Evolutionary conservation across 30 jellyfish, hydroid and myxozoan genomes (phyloP), one percentile per base, ranked within the genome.

Genomic region (Aurelia aurita complex sp. Pacific): DNA sequence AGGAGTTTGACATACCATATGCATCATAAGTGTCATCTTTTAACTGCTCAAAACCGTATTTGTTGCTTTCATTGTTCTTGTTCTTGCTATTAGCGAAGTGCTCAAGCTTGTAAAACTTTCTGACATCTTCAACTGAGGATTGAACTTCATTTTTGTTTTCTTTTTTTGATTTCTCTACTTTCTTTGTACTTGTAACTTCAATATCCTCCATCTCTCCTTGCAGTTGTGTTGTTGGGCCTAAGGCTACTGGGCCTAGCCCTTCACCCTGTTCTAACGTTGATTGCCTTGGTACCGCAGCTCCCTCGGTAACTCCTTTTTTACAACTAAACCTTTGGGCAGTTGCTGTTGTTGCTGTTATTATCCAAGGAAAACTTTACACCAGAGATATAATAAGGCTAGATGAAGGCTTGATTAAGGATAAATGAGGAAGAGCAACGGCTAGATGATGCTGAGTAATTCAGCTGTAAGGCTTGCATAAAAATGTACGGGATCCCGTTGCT

Each of bases 11-110:
- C 68, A 59, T 59, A 8, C 68, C 7, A 59, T 59, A 59, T 8
- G 68, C 68, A 59, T 59, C 68, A 59, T 59, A 59, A 13, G 68
- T 59, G 68, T 59, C 68, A 59, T 59, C 68, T 59, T 59, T 59
- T 59, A 59, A 8, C 7, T 2, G 13, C 68, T 59, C 68, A 59
- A 59, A 59, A 59, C 68, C 68, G 7, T 59, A 59, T 59, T 59
- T 59, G 50, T 59, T 59, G 50, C 68, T 8, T 59, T 59, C 68
- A 59, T 9, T 59, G 68, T 59, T 59, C 13, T 59, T 59, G 68
- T 59, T 59, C 68, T 59, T 59, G 68, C 68, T 59, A 2, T 59
- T 59, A 8, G 68, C 68, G 13, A 59, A 59, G 68, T 9, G 18
- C 7, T 59, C 68, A 8, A 59, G 68, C 68, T 59, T 59, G 68